A percentile compares a stretch with the other conserved stretches of the same genome.
Evolutionary conservation across 2,113 vertebrate genomes (phyloP).

Genomic region (Podarcis muralis): DNA sequence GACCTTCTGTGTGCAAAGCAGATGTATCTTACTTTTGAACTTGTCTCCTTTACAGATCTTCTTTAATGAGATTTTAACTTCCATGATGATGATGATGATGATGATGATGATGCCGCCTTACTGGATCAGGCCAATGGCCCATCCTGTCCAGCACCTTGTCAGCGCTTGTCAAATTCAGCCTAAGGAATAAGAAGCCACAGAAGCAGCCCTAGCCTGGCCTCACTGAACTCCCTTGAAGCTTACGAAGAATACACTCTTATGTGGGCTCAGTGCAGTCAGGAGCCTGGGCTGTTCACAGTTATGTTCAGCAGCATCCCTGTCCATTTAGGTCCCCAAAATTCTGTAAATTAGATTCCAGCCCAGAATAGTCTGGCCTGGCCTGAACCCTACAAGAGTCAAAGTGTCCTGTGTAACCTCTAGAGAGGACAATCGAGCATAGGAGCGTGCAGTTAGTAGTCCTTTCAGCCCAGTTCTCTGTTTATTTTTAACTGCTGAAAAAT

Average conservation of each 20-base stretch:
- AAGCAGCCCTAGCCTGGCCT: not conserved
- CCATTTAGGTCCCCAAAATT: not conserved
- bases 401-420: not conserved
- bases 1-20: too few species aligned
- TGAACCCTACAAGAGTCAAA: not conserved
- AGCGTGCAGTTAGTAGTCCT: not conserved
- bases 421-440: not conserved
- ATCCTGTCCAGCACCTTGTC: too few species aligned
- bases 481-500: slow-evolving; percentile 11
- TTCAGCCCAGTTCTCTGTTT: not conserved
- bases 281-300: not conserved
- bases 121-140: too few species aligned
- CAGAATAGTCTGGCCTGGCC: not conserved
- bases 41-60: not conserved
- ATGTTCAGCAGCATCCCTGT: not conserved
- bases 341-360: not conserved
- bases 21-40: not conserved
- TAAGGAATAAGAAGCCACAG: not conserved
- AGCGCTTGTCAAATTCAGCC: not conserved
- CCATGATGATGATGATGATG: not conserved
- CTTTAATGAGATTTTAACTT: not conserved
- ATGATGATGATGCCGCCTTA: not conserved
- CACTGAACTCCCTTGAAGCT: not conserved
- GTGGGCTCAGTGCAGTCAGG: not conserved
- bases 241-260: not conserved